These are phyloP conservation scores for Orthosia gothica DNA, from an alignment of 2,888 invertebrate species.

Conservation along the genomic window DNA sequence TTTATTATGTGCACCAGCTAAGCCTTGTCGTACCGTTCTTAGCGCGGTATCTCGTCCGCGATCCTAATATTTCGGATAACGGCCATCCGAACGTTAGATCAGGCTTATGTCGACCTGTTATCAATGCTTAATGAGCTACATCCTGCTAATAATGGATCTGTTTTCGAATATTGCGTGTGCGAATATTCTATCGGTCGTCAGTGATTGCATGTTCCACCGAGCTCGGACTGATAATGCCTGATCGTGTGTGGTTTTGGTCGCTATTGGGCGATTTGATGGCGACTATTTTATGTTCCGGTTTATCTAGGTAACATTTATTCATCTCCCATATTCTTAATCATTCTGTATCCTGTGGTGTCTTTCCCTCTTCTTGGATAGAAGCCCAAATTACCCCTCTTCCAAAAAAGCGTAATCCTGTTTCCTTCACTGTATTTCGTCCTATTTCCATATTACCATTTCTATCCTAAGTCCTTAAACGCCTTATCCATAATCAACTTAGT, in stretches of 20 bases:
- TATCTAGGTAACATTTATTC: constrained; percentile 34
- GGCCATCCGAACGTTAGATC: constrained; percentile 55
- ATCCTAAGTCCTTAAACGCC: too few relatives aligned
- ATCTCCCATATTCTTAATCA: too few relatives aligned
- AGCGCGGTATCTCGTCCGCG: constrained; percentile 45
- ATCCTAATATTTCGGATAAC: constrained; percentile 62
- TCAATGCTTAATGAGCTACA: constrained; percentile 71
- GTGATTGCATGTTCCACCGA: constrained; percentile 59
- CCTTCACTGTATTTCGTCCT: too few relatives aligned
- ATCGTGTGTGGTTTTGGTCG: constrained; percentile 30
- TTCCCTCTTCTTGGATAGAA: too few relatives aligned
- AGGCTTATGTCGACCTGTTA: constrained; percentile 61
- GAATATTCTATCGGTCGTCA: constrained; percentile 54
- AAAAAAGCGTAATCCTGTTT: too few relatives aligned
- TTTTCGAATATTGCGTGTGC: constrained; percentile 35
- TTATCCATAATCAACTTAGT: too few relatives aligned
- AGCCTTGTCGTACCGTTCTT: constrained; percentile 9
- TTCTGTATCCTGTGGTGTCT: too few relatives aligned
- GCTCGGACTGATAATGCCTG: constrained; percentile 45
- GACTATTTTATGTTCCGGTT: constrained; percentile 27
- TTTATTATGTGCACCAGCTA: constrained; percentile 20
- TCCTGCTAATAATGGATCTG: constrained; percentile 67
- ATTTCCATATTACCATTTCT: too few relatives aligned
- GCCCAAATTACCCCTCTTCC: too few relatives aligned
- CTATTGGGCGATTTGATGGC: constrained; percentile 47